phyloP scores from a whole-genome alignment of 2,113 vertebrate genomes.

The Pan troglodytes region NHGRI_mPanTro3-v2.1_pri NC_072403.2:109020001-109020500 shows the following conservation, averaged over 20 bases:
- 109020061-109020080: constrained; percentile 53
- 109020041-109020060: constrained; percentile 59
- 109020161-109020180: constrained; percentile 58
- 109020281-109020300: neutral
- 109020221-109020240: constrained; percentile 55
- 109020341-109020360: constrained; percentile 41
- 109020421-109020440: constrained; percentile 41
- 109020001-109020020: constrained; percentile 49
- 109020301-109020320: constrained; percentile 31
- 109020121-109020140: constrained; percentile 52
- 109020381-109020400: constrained; percentile 20
- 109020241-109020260: constrained; percentile 38
- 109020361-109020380: constrained; percentile 6
- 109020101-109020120: constrained; percentile 66
- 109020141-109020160: constrained; percentile 60
- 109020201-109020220: constrained; percentile 30
- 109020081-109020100: constrained; percentile 68
- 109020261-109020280: constrained; percentile 44
- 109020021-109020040: constrained; percentile 58
- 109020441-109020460: neutral
- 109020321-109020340: neutral
- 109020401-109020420: constrained; percentile 37
- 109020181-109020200: constrained; percentile 53
- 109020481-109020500: neutral
- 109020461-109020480: constrained; percentile 4